A percentile compares a stretch with the other conserved stretches of the same genome.
phyloP scores from a whole-genome alignment of 2,888 invertebrate genomes.

The Ditula angustiorana region DNA sequence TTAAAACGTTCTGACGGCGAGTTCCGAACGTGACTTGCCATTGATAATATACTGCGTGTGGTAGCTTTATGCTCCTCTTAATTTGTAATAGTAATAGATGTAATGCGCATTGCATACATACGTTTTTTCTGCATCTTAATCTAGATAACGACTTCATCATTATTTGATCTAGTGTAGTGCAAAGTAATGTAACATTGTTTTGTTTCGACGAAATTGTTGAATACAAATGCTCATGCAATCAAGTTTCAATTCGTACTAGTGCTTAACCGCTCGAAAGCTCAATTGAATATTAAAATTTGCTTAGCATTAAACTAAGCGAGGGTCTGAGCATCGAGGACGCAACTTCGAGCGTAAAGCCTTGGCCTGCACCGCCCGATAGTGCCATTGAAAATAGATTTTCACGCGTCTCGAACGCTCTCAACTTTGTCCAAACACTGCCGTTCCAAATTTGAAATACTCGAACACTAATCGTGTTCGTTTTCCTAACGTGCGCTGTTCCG shows the following conservation, averaged over 20 bases:
- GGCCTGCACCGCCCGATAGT: conserved; percentile 80
- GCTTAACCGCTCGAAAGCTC: conserved; percentile 61
- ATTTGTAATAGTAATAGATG: not conserved
- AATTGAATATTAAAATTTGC: conserved; percentile 85
- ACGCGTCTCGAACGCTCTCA: conserved; percentile 59
- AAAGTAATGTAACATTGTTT: not conserved
- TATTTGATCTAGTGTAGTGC: not conserved
- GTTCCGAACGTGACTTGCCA: conserved; percentile 63
- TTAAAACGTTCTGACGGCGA: conserved; percentile 71
- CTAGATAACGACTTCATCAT: not conserved
- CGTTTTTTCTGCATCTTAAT: not conserved
- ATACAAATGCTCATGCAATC: conserved; percentile 34
- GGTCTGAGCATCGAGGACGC: conserved; percentile 71
- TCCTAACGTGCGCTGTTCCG: conserved; percentile 15
- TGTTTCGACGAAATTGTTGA: conserved; percentile 3
- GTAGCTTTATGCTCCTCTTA: conserved; percentile 4
- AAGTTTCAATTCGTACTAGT: conserved; percentile 31
- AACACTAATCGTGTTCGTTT: conserved; percentile 24
- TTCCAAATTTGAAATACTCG: conserved; percentile 32
- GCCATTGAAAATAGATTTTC: conserved; percentile 85
- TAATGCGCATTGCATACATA: not conserved
- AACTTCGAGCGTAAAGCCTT: conserved; percentile 80
- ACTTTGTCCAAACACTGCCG: conserved; percentile 74
- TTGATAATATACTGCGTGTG: conserved; percentile 55
- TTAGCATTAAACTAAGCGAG: conserved; percentile 73